Evolutionary conservation across 2,113 vertebrate species (phyloP).

Genomic region (Stigmatopora argus): DNA sequence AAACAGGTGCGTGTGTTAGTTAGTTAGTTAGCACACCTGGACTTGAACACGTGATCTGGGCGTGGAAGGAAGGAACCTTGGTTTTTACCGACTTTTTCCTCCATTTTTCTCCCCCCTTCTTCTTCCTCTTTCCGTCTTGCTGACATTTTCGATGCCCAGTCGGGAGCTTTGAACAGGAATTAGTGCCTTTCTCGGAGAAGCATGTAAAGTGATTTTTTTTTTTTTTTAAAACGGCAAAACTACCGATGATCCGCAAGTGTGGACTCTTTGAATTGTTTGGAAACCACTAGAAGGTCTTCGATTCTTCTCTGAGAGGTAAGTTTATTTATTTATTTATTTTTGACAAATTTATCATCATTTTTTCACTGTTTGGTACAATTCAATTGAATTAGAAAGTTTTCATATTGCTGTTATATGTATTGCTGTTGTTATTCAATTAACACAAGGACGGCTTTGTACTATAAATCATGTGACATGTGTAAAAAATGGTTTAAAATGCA

Average conservation of each 20-base stretch:
- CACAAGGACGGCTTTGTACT: not conserved
- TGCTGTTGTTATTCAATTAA: not conserved
- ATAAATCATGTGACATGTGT: not conserved
- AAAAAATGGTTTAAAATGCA: not conserved
- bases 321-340: constrained; percentile 21
- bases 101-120: not conserved
- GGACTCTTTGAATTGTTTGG: constrained; percentile 27
- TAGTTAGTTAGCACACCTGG: constrained; percentile 64
- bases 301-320: constrained; percentile 63
- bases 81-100: constrained; percentile 44
- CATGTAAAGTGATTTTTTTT: constrained; percentile 62
- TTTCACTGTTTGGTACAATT: not conserved
- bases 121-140: constrained; percentile 11
- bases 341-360: not conserved
- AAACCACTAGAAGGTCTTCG: constrained; percentile 32
- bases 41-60: constrained; percentile 75
- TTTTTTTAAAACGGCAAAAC: constrained; percentile 13
- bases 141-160: not conserved
- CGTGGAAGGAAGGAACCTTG: constrained; percentile 59
- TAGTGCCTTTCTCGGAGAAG: constrained; percentile 47
- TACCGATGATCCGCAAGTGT: constrained; percentile 5
- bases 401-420: not conserved
- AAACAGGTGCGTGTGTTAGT: constrained; percentile 69
- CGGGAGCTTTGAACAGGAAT: constrained; percentile 28
- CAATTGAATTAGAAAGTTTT: constrained; percentile 21